phyloP scores from a whole-genome alignment of 2,797 vertebrate genomes.

The Poeciliopsis presidionis region DNA sequence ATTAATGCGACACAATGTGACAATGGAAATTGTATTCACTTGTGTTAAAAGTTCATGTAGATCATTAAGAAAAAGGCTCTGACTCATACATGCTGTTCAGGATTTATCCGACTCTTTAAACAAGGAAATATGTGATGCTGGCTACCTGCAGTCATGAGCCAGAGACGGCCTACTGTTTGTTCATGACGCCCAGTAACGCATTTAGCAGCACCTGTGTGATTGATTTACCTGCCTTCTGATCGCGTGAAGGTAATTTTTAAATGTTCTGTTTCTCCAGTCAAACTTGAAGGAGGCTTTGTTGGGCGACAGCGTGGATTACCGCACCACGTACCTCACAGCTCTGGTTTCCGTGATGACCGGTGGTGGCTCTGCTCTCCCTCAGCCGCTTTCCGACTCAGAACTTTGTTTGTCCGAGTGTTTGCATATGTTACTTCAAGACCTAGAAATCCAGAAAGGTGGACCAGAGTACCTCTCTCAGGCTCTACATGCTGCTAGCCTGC shows the following conservation, averaged over 20 bases:
- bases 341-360: slow-evolving; percentile 70
- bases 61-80: slow-evolving; percentile 11
- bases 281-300: slow-evolving; percentile 76
- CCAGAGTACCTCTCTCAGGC: slow-evolving; percentile 81
- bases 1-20: too few relatives aligned
- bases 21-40: background rate
- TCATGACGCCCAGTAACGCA: background rate
- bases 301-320: slow-evolving; percentile 73
- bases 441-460: slow-evolving; percentile 78
- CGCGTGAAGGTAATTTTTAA: background rate
- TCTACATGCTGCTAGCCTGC: slow-evolving; percentile 78
- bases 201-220: background rate
- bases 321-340: slow-evolving; percentile 80
- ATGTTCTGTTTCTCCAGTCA: slow-evolving; percentile 63
- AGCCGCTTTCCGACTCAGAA: slow-evolving; percentile 18
- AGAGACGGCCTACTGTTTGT: slow-evolving; percentile 13
- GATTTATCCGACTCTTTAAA: slow-evolving; percentile 7
- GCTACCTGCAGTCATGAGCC: background rate
- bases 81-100: background rate
- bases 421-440: slow-evolving; percentile 76
- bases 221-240: background rate
- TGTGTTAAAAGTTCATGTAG: slow-evolving; percentile 15
- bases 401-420: slow-evolving; percentile 69
- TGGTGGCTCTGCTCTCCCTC: slow-evolving; percentile 41
- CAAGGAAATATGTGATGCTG: slow-evolving; percentile 21